phyloP scores from a whole-genome alignment of 2,113 vertebrate genomes.

The Tachysurus vachellii region DNA sequence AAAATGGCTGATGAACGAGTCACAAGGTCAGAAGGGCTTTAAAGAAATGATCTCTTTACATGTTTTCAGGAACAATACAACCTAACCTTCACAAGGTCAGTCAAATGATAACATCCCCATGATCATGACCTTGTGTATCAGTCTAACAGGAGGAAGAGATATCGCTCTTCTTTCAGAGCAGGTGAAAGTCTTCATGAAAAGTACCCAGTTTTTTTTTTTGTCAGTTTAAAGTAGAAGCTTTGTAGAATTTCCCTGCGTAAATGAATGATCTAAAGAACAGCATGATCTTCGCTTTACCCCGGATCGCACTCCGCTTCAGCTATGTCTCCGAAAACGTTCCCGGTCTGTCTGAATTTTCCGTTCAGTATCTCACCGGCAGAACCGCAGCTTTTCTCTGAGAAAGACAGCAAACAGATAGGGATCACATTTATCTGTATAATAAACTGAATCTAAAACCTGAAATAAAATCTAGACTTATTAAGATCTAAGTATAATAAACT shows the following conservation, averaged over 20 bases:
- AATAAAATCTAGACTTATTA: no score
- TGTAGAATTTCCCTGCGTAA: background rate
- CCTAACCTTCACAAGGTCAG: background rate
- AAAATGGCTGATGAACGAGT: background rate
- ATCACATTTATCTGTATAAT: no score
- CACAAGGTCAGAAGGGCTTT: background rate
- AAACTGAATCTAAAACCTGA: background rate
- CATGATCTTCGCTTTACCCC: conserved; percentile 54
- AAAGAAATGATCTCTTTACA: background rate
- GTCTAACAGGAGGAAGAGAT: background rate
- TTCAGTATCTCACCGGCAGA: conserved; percentile 59
- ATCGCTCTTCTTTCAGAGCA: background rate
- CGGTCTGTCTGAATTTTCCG: conserved; percentile 54
- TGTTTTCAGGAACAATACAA: background rate
- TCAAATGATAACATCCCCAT: background rate
- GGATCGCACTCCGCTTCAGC: conserved; percentile 60
- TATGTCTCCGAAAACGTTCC: conserved; percentile 51
- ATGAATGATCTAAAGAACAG: background rate
- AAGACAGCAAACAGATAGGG: background rate
- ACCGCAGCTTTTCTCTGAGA: conserved; percentile 60
- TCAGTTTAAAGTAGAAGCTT: background rate
- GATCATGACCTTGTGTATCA: background rate
- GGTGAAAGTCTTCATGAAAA: background rate
- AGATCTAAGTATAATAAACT: no score
- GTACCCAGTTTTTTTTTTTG: background rate